Conservation (phyloP, 2,797 vertebrate genomes). For the Otolemur crassicaudatus region DNA sequence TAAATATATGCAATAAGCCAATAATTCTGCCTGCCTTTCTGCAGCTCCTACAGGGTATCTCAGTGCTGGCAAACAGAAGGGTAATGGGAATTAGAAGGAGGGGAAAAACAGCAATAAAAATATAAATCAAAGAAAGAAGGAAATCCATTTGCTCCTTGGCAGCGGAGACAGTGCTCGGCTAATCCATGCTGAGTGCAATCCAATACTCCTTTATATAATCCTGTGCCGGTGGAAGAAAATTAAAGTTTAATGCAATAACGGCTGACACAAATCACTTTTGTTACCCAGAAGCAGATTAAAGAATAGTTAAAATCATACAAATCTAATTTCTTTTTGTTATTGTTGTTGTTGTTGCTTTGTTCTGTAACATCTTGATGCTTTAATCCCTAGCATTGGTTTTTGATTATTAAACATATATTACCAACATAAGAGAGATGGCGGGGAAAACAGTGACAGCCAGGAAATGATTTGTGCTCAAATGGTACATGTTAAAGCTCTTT, state of each 20-base stretch:
- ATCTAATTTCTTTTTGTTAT: slow-evolving; percentile 87
- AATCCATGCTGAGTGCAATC: slow-evolving; percentile 91
- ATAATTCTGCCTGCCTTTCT: slow-evolving; percentile 85
- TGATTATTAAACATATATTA: slow-evolving; percentile 87
- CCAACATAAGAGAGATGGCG: slow-evolving; percentile 75
- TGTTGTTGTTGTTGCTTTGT: slow-evolving; percentile 83
- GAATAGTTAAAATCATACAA: slow-evolving; percentile 90
- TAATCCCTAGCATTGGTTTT: slow-evolving; percentile 86
- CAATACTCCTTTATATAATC: slow-evolving; percentile 91
- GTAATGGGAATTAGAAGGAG: slow-evolving; percentile 88
- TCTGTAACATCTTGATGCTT: slow-evolving; percentile 86
- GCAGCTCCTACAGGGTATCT: slow-evolving; percentile 85
- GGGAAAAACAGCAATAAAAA: slow-evolving; percentile 88
- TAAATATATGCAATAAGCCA: slow-evolving; percentile 87
- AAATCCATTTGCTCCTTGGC: slow-evolving; percentile 91
- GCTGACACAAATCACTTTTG: slow-evolving; percentile 91
- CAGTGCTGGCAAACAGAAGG: slow-evolving; percentile 86
- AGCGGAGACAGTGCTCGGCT: slow-evolving; percentile 87
- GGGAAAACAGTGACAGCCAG: slow-evolving; percentile 80
- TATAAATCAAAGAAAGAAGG: slow-evolving; percentile 90
- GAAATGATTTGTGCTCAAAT: slow-evolving; percentile 84
- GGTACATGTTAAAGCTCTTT: slow-evolving; percentile 81
- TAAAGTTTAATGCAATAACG: slow-evolving; percentile 92
- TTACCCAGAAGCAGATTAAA: slow-evolving; percentile 91
- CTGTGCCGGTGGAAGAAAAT: slow-evolving; percentile 90